Conservation (phyloP, 2,797 vertebrate species). For the Meda fulgida region DNA sequence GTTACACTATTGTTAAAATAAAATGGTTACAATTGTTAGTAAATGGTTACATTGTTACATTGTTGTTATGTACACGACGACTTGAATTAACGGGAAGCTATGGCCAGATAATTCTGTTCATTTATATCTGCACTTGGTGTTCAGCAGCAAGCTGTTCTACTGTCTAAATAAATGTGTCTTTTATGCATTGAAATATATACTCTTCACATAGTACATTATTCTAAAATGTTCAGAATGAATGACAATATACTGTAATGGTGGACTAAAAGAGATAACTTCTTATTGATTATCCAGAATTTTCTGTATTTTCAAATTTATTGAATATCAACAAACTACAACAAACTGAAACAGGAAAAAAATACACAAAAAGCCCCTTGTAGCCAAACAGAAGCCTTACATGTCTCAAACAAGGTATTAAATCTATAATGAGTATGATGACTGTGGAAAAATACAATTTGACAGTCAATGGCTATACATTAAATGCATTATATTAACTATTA, state of each 20-base stretch:
- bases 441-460: not conserved
- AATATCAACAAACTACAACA: not conserved
- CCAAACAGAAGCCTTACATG: not conserved
- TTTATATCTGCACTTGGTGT: not conserved
- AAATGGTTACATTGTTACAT: too few relatives aligned
- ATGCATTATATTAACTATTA: not conserved
- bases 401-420: not conserved
- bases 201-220: constrained; percentile 1
- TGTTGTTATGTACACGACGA: not conserved
- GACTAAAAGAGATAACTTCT: too few relatives aligned
- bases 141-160: not conserved
- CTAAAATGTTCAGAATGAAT: not conserved
- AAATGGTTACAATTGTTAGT: too few relatives aligned
- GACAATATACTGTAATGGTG: not conserved
- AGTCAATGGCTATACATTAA: not conserved
- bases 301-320: not conserved
- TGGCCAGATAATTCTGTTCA: not conserved
- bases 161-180: not conserved
- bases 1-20: not conserved
- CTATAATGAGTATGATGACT: not conserved
- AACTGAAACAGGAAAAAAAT: not conserved
- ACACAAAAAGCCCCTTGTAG: not conserved
- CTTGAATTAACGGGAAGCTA: not conserved
- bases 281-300: not conserved
- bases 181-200: not conserved